These are phyloP conservation scores for Acleris laterana DNA, from an alignment of 2,888 invertebrate species.

Conservation along the genomic window DNA sequence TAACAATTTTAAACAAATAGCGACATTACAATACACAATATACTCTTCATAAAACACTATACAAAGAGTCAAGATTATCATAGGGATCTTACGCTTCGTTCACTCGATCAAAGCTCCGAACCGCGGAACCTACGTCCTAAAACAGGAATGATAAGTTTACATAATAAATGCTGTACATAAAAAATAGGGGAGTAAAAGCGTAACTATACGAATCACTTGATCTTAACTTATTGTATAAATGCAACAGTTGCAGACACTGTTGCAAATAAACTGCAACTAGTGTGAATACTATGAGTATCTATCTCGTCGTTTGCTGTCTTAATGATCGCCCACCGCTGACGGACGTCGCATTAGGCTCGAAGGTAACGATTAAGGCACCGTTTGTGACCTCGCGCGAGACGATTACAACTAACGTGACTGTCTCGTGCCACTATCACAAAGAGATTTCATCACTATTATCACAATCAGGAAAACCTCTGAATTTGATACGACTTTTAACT, in stretches of 20 bases:
- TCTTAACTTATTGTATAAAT: constrained; percentile 78
- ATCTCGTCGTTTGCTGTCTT: constrained; percentile 60
- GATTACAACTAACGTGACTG: constrained; percentile 79
- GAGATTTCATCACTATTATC: constrained; percentile 81
- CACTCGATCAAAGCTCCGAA: constrained; percentile 45
- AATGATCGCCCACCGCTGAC: constrained; percentile 48
- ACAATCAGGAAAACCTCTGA: constrained; percentile 72
- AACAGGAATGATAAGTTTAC: constrained; percentile 76
- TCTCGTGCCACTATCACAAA: constrained; percentile 81
- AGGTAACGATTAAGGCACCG: constrained; percentile 69
- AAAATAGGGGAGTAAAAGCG: constrained; percentile 65
- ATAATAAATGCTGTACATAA: constrained; percentile 77
- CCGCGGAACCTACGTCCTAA: constrained; percentile 45
- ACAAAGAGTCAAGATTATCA: constrained; percentile 14
- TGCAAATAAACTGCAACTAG: constrained; percentile 58
- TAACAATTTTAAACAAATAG: constrained; percentile 71
- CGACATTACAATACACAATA: constrained; percentile 11
- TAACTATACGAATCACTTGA: constrained; percentile 72
- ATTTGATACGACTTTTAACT: constrained; percentile 52
- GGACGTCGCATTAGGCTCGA: constrained; percentile 52
- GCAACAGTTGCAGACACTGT: constrained; percentile 71
- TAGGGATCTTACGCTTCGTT: constrained; percentile 17
- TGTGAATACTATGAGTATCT: constrained; percentile 70
- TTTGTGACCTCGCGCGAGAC: constrained; percentile 58
- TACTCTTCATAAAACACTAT: constrained; percentile 2